Evolutionary conservation across 2,888 invertebrate genomes (phyloP), one percentile per base, ranked within the genome.

Genomic region (Orchestes rusci): DNA sequence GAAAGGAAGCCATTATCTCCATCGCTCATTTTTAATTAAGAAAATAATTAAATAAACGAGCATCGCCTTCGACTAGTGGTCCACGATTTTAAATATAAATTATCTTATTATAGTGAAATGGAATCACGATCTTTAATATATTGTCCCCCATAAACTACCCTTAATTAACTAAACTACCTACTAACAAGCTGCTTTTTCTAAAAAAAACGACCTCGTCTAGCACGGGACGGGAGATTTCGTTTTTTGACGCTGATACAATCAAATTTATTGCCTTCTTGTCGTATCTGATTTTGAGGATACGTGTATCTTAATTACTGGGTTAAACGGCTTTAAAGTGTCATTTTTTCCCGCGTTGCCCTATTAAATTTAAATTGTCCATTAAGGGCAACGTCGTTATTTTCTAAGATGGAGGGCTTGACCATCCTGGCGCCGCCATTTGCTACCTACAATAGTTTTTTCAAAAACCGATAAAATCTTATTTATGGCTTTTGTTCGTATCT

Each of bases 1-100:
- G 44, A 44, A 38, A 44, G 44, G 44, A 44, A 44, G 29, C 38
- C 39, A 44, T 44, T 44, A 44, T 38, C 39, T 33, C 44, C 34
- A 41, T 37, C 38, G 27, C 27, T 45, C 39, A 34, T 41, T 42
- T 42, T 46, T 46, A 46, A 46, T 46, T 46, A 46, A 38, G 42
- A 38, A 46, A 46, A 46, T 46, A 46, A 46, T 46, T 46, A 42
- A 46, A 41, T 39, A 46, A 46, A 46, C 28, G 46, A 46, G 45
- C 45, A 32, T 32, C 16, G 36, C 39, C 27, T 16, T 23, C 23
- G 23, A 23, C 7, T 23, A 23, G 23, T n/a, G 39, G 30, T 45
- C 36, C 46, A 46, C 46, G 46, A 46, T 46, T 46, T 46, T 46
- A 46, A 46, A 46, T 46, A 46, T 46, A 46, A 46, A 46, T 46